Conservation (phyloP, 2,888 invertebrate species). For the Pedicia rivosa region DNA sequence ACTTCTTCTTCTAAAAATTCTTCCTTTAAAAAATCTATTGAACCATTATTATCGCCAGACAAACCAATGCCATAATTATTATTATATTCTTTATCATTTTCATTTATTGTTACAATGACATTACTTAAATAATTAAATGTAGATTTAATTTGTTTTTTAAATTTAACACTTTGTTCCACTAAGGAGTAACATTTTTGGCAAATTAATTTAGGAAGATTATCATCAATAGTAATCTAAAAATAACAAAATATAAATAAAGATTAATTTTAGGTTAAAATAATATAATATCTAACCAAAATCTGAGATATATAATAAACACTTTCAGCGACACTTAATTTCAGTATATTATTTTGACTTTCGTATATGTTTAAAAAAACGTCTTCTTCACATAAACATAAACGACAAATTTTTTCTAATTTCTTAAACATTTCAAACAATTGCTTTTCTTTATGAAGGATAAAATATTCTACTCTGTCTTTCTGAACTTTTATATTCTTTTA, state of each 20-base stretch:
- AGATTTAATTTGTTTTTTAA: neutral
- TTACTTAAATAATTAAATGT: neutral
- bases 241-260: neutral
- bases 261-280: neutral
- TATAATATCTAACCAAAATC: constrained; percentile 1
- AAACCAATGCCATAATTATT: neutral
- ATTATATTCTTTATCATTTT: neutral
- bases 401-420: no score
- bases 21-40: no score
- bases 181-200: constrained; percentile 1
- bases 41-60: neutral
- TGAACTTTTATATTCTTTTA: no score
- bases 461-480: no score
- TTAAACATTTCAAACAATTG: no score
- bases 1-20: no score
- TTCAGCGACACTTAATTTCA: neutral
- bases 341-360: neutral
- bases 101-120: neutral
- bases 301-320: constrained; percentile 1
- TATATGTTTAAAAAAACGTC: neutral
- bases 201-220: neutral
- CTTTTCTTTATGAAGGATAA: no score
- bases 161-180: constrained; percentile 3
- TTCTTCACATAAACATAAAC: constrained; percentile 2
- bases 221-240: constrained; percentile 1